Evolutionary conservation across 2,797 vertebrate species (phyloP).

Genomic region (Pelobates cultripes): DNA sequence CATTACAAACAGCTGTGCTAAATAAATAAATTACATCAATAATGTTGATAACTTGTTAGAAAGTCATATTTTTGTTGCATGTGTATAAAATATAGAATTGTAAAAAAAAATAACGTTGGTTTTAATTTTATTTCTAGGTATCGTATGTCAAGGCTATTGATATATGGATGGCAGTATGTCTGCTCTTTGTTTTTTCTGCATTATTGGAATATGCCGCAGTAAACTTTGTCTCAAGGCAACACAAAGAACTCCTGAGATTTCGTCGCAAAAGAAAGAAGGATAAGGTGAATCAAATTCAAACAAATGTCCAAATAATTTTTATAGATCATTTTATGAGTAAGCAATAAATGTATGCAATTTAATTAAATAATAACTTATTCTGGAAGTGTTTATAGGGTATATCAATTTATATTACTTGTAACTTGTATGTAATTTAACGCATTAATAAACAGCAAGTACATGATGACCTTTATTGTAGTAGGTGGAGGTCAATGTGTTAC

Average conservation of each 20-base stretch:
- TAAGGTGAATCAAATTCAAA: slow-evolving; percentile 75
- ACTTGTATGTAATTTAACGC: background rate
- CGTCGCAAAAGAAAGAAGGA: slow-evolving; percentile 81
- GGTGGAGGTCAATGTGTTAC: background rate
- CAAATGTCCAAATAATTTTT: too few species aligned
- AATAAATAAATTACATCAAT: background rate
- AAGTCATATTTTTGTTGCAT: too few species aligned
- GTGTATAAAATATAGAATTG: too few species aligned
- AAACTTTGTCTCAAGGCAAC: slow-evolving; percentile 96
- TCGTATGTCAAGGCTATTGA: slow-evolving; percentile 98
- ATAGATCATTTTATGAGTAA: too few species aligned
- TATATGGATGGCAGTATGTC: slow-evolving; percentile 98
- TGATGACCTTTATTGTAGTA: background rate
- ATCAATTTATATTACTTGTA: background rate
- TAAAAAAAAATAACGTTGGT: too few species aligned
- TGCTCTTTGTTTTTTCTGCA: slow-evolving; percentile 96
- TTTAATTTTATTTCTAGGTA: slow-evolving; percentile 74
- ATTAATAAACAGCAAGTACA: background rate
- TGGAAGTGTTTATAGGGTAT: background rate
- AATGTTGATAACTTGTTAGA: too few species aligned
- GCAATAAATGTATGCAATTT: too few species aligned
- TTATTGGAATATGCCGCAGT: slow-evolving; percentile 95
- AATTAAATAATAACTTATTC: background rate
- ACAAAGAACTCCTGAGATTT: slow-evolving; percentile 92
- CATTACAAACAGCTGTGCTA: too few species aligned